These are phyloP conservation scores for Anas platyrhynchos DNA, from an alignment of 2,113 vertebrate genomes.

Conservation along the genomic window DNA sequence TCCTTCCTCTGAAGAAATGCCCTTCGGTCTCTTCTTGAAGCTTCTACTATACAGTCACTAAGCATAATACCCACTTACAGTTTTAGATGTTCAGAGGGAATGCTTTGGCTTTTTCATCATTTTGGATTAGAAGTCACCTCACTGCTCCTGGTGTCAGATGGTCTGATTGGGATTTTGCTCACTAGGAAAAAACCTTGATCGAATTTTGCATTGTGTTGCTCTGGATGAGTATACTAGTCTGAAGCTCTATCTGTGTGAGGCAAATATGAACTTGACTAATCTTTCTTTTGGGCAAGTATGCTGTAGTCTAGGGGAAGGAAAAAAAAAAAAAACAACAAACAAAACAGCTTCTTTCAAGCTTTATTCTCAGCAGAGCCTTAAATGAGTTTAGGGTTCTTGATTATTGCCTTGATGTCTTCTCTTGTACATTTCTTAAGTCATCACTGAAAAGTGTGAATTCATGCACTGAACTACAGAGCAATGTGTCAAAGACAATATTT, in stretches of 20 bases:
- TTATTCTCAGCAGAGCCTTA: not conserved
- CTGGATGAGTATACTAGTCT: too few relatives aligned
- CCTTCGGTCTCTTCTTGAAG: slow-evolving; percentile 11
- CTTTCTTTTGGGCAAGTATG: not conserved
- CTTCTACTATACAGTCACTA: not conserved
- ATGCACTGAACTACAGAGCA: not conserved
- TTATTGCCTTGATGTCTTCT: slow-evolving; percentile 9
- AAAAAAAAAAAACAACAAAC: not conserved
- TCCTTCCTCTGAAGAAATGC: slow-evolving; percentile 32
- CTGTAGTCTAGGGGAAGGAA: not conserved
- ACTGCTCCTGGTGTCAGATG: too few relatives aligned
- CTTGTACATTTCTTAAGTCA: slow-evolving; percentile 8
- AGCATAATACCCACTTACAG: too few relatives aligned
- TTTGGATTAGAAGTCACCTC: too few relatives aligned
- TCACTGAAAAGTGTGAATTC: slow-evolving; percentile 27
- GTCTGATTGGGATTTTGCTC: too few relatives aligned
- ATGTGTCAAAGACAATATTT: not conserved
- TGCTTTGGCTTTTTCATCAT: too few relatives aligned
- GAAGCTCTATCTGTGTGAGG: too few relatives aligned
- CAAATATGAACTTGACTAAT: not conserved
- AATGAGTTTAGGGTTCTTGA: not conserved
- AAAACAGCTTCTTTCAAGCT: not conserved
- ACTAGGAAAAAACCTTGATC: too few relatives aligned
- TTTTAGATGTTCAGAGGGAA: too few relatives aligned
- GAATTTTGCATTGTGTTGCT: too few relatives aligned